Evolutionary conservation across 2,113 vertebrate genomes (phyloP).

Genomic region (Cynopterus brachyotis): DNA sequence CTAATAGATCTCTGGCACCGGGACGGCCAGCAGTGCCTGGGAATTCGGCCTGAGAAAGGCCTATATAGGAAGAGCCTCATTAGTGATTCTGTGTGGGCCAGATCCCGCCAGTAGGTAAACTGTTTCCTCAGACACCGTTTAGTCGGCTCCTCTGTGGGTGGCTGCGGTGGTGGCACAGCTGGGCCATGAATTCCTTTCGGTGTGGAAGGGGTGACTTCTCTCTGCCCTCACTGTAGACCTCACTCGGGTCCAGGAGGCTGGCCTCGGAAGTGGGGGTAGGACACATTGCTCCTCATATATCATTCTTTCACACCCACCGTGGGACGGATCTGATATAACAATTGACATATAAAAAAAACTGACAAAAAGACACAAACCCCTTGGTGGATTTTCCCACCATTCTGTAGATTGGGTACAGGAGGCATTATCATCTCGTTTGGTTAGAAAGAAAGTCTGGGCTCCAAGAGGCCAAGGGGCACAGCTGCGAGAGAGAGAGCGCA

Average conservation of each 20-base stretch:
- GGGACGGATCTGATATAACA: not conserved
- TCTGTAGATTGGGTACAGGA: not conserved
- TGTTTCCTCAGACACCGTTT: slow-evolving; percentile 31
- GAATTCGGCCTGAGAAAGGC: slow-evolving; percentile 67
- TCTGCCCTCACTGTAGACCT: not conserved
- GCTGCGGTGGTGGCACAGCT: not conserved
- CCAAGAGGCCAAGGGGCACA: not conserved
- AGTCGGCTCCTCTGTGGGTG: slow-evolving; percentile 15
- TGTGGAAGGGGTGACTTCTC: not conserved
- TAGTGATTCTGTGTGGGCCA: slow-evolving; percentile 57
- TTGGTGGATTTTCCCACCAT: not conserved
- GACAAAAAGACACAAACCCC: not conserved
- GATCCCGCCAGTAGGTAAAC: slow-evolving; percentile 54
- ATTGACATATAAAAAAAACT: too few species aligned
- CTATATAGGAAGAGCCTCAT: slow-evolving; percentile 72
- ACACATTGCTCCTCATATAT: not conserved
- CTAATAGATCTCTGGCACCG: slow-evolving; percentile 64
- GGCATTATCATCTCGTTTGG: not conserved
- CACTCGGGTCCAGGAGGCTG: not conserved
- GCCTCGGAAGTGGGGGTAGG: not conserved
- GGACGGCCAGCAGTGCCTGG: slow-evolving; percentile 41
- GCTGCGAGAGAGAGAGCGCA: not conserved
- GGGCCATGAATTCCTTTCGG: not conserved
- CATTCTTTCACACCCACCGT: not conserved
- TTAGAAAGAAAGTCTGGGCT: not conserved